These are phyloP conservation scores for Tetragonula clypearis DNA, from an alignment of 1,140 invertebrate genomes.

Conservation along the genomic window DNA sequence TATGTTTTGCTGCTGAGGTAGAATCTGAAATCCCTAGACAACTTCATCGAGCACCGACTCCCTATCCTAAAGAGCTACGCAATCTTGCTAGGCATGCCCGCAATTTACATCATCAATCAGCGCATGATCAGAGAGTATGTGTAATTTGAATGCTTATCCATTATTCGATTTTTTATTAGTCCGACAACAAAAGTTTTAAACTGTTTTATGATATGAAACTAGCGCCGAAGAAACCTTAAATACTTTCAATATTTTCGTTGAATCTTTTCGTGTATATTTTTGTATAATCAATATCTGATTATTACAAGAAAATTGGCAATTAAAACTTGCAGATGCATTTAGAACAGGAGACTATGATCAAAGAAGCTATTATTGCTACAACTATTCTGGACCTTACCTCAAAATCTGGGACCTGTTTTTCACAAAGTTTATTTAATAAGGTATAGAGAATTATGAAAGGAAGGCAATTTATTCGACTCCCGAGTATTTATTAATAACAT, in stretches of 20 bases:
- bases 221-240: not conserved
- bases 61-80: conserved; percentile 95
- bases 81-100: conserved; percentile 90
- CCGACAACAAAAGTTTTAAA: not conserved
- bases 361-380: conserved; percentile 75
- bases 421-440: conserved; percentile 62
- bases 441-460: conserved; percentile 41
- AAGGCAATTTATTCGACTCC: conserved; percentile 21
- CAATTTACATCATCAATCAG: conserved; percentile 79
- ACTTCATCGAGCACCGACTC: conserved; percentile 92
- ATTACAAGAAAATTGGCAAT: conserved; percentile 41
- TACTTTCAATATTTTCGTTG: not conserved
- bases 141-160: not conserved
- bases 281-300: not conserved
- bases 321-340: conserved; percentile 66
- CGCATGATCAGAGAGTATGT: conserved; percentile 76
- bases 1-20: conserved; percentile 87
- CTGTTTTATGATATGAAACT: not conserved
- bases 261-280: conserved; percentile 4
- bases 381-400: conserved; percentile 66
- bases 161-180: not conserved
- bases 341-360: conserved; percentile 73
- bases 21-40: conserved; percentile 83
- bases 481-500: not conserved
- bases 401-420: conserved; percentile 66